phyloP scores from a whole-genome alignment of 2,113 vertebrate species.

The Collichthys lucidus region DNA sequence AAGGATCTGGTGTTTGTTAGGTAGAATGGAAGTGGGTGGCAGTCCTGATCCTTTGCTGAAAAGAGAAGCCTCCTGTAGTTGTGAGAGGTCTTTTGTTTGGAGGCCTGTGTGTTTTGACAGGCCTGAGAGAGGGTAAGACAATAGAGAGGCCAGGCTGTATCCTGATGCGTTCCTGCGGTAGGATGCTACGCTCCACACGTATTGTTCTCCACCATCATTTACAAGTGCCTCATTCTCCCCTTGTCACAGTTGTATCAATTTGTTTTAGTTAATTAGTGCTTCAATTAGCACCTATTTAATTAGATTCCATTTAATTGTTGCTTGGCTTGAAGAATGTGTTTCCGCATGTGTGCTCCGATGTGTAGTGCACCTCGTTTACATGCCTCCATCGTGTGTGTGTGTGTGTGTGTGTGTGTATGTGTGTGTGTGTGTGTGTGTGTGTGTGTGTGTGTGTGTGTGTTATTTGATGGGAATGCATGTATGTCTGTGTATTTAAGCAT shows the following conservation, averaged over 20 bases:
- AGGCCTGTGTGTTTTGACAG: constrained; percentile 75
- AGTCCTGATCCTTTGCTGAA: constrained; percentile 31
- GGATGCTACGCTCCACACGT: not conserved
- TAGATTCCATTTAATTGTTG: constrained; percentile 38
- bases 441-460: not conserved
- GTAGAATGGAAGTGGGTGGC: constrained; percentile 53
- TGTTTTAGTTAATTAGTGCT: constrained; percentile 50
- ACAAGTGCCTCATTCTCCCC: constrained; percentile 38
- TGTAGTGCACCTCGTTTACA: constrained; percentile 6
- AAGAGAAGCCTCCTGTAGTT: constrained; percentile 46
- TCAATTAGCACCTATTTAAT: constrained; percentile 65
- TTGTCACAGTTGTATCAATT: constrained; percentile 51
- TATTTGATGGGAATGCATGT: not conserved
- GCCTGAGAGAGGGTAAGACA: constrained; percentile 60
- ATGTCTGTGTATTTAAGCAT: not conserved
- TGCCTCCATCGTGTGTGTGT: constrained; percentile 8
- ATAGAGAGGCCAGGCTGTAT: constrained; percentile 33
- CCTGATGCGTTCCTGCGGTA: constrained; percentile 20
- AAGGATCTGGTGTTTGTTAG: constrained; percentile 44
- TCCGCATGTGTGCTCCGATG: constrained; percentile 10
- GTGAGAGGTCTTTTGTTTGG: constrained; percentile 52
- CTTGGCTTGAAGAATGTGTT: constrained; percentile 42
- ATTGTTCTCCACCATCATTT: constrained; percentile 39
- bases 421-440: too few relatives aligned
- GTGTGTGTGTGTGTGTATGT: constrained; percentile 9